Evolutionary conservation across 2,113 vertebrate species (phyloP).

Genomic region (Protomyctophum bolini): DNA sequence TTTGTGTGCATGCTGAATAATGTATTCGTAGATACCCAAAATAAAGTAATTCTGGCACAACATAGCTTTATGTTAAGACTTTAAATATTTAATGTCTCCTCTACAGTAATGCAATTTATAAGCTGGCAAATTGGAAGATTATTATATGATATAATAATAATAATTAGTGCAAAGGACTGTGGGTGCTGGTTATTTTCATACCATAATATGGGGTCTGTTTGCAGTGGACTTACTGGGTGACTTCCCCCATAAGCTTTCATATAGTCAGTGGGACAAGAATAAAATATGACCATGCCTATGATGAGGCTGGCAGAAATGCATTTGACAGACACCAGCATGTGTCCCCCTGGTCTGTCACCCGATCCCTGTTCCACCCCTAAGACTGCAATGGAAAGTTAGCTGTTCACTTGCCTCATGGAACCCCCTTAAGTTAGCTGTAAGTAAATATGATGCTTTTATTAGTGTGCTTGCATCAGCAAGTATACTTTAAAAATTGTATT

Average conservation of each 20-base stretch:
- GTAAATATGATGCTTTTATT: constrained; percentile 74
- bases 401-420: constrained; percentile 74
- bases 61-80: background rate
- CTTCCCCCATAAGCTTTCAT: constrained; percentile 58
- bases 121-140: background rate
- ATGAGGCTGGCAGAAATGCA: constrained; percentile 83
- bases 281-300: constrained; percentile 73
- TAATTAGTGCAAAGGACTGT: constrained; percentile 24
- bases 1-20: background rate
- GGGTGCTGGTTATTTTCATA: constrained; percentile 52
- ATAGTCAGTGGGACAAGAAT: constrained; percentile 69
- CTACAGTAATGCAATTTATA: background rate
- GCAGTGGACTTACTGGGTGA: constrained; percentile 51
- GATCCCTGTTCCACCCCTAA: constrained; percentile 81
- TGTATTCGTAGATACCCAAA: background rate
- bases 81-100: background rate
- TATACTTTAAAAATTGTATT: constrained; percentile 16
- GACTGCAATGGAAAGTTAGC: constrained; percentile 80
- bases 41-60: background rate
- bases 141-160: constrained; percentile 2
- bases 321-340: constrained; percentile 94
- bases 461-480: constrained; percentile 59
- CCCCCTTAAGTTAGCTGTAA: constrained; percentile 73
- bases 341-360: constrained; percentile 79
- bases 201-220: constrained; percentile 50